A percentile compares a stretch with the other conserved stretches of the same genome.
These are phyloP conservation scores for Theristicus caerulescens DNA, from an alignment of 2,113 vertebrate species.

Conservation along the genomic window DNA sequence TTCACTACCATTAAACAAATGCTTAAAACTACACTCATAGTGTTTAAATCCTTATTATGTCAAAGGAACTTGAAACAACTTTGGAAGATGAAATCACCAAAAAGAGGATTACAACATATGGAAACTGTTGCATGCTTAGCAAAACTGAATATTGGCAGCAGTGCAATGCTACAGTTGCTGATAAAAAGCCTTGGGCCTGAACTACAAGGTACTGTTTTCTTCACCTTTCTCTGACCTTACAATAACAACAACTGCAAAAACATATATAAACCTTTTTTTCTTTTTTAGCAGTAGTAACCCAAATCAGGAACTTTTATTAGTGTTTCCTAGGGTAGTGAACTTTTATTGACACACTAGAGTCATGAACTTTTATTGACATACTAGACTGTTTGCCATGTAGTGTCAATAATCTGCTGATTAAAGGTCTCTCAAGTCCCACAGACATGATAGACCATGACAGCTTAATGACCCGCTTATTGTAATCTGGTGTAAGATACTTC, in stretches of 20 bases:
- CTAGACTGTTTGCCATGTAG: background rate
- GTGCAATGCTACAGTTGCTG: background rate
- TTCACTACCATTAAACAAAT: background rate
- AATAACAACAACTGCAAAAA: background rate
- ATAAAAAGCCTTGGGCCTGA: background rate
- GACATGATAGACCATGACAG: background rate
- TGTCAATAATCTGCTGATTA: slow-evolving; percentile 41
- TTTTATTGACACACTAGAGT: background rate
- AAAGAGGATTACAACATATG: background rate
- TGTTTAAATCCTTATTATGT: background rate
- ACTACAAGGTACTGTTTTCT: background rate
- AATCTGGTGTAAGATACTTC: background rate
- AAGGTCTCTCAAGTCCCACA: slow-evolving; percentile 4
- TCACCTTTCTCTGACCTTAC: background rate
- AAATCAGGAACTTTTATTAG: background rate
- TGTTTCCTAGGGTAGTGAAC: background rate
- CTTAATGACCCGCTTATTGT: background rate
- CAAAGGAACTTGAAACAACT: background rate
- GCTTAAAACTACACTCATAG: background rate
- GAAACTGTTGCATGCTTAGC: background rate
- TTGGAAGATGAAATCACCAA: background rate
- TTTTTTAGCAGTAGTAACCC: background rate
- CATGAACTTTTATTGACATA: slow-evolving; percentile 4
- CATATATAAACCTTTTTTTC: background rate
- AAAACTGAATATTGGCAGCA: background rate